Percentiles rank a stretch among this genome's conserved stretches.
phyloP scores from a whole-genome alignment of 2,797 vertebrate species.

The Enteromius viviparus region DNA sequence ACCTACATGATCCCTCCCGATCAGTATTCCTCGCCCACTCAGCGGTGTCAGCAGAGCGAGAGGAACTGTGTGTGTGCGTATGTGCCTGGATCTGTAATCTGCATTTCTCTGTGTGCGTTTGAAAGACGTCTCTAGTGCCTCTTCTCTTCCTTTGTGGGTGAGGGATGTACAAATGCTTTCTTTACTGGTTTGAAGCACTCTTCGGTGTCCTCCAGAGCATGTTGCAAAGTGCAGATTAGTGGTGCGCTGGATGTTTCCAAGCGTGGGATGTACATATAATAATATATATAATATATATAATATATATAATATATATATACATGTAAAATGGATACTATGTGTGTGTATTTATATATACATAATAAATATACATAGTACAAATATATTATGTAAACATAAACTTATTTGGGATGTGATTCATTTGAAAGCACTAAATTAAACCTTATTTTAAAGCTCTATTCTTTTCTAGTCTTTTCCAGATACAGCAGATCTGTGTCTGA shows the following conservation, averaged over 20 bases:
- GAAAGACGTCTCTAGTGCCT: conserved; percentile 21
- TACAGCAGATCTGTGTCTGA: neutral
- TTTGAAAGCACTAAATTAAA: neutral
- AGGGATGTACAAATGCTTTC: conserved; percentile 13
- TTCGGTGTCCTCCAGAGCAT: neutral
- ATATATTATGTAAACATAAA: too few relatives aligned
- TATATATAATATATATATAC: too few relatives aligned
- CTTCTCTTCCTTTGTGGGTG: neutral
- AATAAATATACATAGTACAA: too few relatives aligned
- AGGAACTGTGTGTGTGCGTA: conserved; percentile 21
- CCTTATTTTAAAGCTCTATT: neutral
- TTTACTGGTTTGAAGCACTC: conserved; percentile 19
- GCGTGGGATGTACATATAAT: neutral
- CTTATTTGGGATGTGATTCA: too few relatives aligned
- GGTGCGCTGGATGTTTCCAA: conserved; percentile 11
- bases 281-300: too few relatives aligned
- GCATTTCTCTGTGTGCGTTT: conserved; percentile 20
- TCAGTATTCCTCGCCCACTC: conserved; percentile 44
- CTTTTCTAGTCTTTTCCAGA: neutral
- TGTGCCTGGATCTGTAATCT: conserved; percentile 25
- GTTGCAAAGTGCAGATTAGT: conserved; percentile 3
- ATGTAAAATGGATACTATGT: too few relatives aligned
- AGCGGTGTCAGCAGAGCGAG: conserved; percentile 34
- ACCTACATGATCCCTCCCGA: conserved; percentile 42
- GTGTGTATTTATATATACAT: too few relatives aligned